Evolutionary conservation across 2,888 invertebrate genomes (phyloP).

Genomic region (Ichneumon xanthorius): DNA sequence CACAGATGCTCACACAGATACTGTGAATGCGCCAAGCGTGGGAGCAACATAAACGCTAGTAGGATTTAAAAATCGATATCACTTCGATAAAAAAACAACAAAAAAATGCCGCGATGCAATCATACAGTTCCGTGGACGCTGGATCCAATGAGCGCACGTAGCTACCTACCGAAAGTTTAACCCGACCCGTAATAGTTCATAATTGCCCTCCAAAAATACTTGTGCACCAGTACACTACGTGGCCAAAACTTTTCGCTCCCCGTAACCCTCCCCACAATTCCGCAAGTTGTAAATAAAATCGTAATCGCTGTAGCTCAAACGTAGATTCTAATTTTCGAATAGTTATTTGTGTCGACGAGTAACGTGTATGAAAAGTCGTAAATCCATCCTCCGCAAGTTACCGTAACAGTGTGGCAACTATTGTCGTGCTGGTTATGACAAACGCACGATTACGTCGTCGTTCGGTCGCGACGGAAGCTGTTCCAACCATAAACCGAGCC

Average conservation of each 20-base stretch:
- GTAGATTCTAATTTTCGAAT: slow-evolving; percentile 54
- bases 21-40: too few species aligned
- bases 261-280: slow-evolving; percentile 4
- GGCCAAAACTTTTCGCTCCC: not conserved
- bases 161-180: slow-evolving; percentile 25
- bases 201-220: slow-evolving; percentile 27
- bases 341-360: slow-evolving; percentile 40
- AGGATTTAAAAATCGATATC: not conserved
- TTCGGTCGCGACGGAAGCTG: slow-evolving; percentile 30
- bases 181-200: slow-evolving; percentile 17
- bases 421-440: not conserved
- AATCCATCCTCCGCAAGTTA: slow-evolving; percentile 32
- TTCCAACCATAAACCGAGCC: slow-evolving; percentile 11
- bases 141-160: slow-evolving; percentile 25
- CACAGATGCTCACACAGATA: too few species aligned
- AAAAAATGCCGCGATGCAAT: not conserved
- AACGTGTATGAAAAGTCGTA: slow-evolving; percentile 41
- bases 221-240: slow-evolving; percentile 4
- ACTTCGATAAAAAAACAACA: not conserved
- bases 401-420: slow-evolving; percentile 31
- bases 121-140: slow-evolving; percentile 17
- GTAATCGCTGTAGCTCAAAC: slow-evolving; percentile 42
- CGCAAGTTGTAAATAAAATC: slow-evolving; percentile 46
- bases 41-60: too few species aligned
- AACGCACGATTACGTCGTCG: slow-evolving; percentile 14